Evolutionary conservation across 2,888 invertebrate genomes (phyloP), one percentile per base, ranked within the genome.

Genomic region (Eulithis prunata): DNA sequence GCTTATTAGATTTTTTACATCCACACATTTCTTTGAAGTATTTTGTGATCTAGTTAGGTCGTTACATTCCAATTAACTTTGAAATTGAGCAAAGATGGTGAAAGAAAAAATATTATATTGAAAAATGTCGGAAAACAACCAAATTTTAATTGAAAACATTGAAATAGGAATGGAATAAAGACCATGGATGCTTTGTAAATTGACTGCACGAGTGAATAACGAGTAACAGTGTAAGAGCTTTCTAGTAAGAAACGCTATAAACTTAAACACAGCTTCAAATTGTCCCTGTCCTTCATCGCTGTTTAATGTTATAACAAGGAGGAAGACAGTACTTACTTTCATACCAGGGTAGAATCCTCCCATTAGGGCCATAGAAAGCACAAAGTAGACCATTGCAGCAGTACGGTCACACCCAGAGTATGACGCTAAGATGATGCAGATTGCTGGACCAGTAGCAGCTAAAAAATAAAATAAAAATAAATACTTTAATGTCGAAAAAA

Each of bases 261-360:
- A 21, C 21, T 21, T 21, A 21, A 2, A 21, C 21, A 21, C 21
- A 1, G 1, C 21, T 21, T 21, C 21, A 21, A 21, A 21, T 21
- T 21, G 21, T 21, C 21, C 2, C 21, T 21, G 21, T 21, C 21
- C 21, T 21, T 21, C 21, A 21, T 21, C 21, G 21, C 21, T 21
- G 21, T 21, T 7, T 38, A 38, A 38, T 38, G 41, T 47, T 47
- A 14, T 1, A 1, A 14, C n/a, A 21, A 21, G 21, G 8, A n/a
- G 14, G 3, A 47, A 47, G 6, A 14, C 14, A 49, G 21, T 59
- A 66, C 70, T 59, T 78, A 91, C 95, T 87, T 95, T 95, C 94
- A 95, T 94, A 49, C 95, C 95, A 69, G 95, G 95, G 81, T 96
- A 96, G 78, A 95, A 96, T 12, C 95, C 94, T 38, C 95, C 96